Evolutionary conservation across 2,888 invertebrate genomes (phyloP).

Genomic region (Epiblema foenella): DNA sequence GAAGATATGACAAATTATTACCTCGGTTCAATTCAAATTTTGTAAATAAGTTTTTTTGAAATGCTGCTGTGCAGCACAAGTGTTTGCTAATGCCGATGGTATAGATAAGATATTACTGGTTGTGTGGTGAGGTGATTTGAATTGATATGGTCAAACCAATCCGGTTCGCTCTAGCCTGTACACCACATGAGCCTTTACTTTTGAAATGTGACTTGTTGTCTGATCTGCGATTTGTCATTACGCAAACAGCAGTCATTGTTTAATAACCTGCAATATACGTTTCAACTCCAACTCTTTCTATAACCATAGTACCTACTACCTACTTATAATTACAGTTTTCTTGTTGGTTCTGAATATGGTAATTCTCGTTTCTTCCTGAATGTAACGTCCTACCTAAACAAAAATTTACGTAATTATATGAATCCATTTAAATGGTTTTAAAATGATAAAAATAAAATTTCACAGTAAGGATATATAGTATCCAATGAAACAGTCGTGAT

Average conservation of each 20-base stretch:
- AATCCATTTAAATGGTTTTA: no score
- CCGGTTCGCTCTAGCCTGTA: conserved; percentile 32
- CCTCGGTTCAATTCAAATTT: no score
- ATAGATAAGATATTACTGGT: conserved; percentile 33
- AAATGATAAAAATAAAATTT: no score
- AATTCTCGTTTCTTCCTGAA: not conserved
- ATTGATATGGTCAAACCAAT: conserved; percentile 40
- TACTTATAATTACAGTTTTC: not conserved
- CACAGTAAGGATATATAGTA: no score
- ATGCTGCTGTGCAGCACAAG: not conserved
- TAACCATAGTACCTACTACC: no score
- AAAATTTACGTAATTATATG: no score
- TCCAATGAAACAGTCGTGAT: no score
- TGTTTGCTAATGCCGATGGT: conserved; percentile 35
- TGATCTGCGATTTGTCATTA: conserved; percentile 20
- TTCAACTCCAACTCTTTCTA: conserved; percentile 1
- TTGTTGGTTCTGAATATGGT: not conserved
- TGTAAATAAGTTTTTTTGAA: no score
- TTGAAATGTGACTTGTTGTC: conserved; percentile 28
- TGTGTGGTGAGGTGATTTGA: conserved; percentile 24
- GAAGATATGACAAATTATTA: no score
- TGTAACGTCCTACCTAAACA: no score
- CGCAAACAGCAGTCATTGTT: conserved; percentile 8
- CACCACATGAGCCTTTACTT: conserved; percentile 10
- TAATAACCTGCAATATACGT: conserved; percentile 8